Conservation (phyloP, 92 coral and sea anemone genomes). For the Pocillopora grandis region DNA sequence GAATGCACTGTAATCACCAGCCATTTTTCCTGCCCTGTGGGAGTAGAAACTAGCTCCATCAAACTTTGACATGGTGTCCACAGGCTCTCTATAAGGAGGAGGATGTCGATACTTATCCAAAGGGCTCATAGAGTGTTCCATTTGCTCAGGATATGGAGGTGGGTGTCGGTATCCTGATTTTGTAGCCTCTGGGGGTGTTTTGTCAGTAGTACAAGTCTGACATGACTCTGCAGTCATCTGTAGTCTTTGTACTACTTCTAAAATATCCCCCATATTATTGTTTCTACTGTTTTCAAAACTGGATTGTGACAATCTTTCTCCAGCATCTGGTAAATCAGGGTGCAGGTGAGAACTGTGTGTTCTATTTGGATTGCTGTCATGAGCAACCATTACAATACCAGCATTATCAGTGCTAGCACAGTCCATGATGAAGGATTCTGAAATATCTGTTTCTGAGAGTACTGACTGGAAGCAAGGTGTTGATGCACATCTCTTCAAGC, state of each 20-base stretch:
- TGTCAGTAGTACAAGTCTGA: slow-evolving; percentile 36
- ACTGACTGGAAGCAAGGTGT: slow-evolving; percentile 70
- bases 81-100: slow-evolving; percentile 93
- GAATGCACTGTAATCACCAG: slow-evolving; percentile 33
- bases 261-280: slow-evolving; percentile 23
- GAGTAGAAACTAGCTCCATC: slow-evolving; percentile 22
- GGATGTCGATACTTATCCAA: slow-evolving; percentile 84
- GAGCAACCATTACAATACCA: slow-evolving; percentile 66
- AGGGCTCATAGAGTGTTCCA: slow-evolving; percentile 48
- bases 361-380: slow-evolving; percentile 18
- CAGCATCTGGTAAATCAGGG: slow-evolving; percentile 8
- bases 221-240: slow-evolving; percentile 41
- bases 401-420: slow-evolving; percentile 67
- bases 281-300: slow-evolving; percentile 24
- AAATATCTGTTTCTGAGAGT: slow-evolving; percentile 51
- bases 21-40: slow-evolving; percentile 6
- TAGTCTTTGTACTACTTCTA: slow-evolving; percentile 43
- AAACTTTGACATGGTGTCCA: slow-evolving; percentile 18
- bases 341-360: slow-evolving; percentile 4
- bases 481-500: slow-evolving; percentile 77
- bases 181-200: slow-evolving; percentile 28
- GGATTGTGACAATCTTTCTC: slow-evolving; percentile 28
- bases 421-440: slow-evolving; percentile 50
- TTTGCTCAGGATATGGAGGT: slow-evolving; percentile 64
- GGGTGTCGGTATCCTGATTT: slow-evolving; percentile 77